Percentiles rank a stretch among this genome's conserved stretches.
phyloP scores from a whole-genome alignment of 2,888 invertebrate species.

The Notocelia uddmanniana region DNA sequence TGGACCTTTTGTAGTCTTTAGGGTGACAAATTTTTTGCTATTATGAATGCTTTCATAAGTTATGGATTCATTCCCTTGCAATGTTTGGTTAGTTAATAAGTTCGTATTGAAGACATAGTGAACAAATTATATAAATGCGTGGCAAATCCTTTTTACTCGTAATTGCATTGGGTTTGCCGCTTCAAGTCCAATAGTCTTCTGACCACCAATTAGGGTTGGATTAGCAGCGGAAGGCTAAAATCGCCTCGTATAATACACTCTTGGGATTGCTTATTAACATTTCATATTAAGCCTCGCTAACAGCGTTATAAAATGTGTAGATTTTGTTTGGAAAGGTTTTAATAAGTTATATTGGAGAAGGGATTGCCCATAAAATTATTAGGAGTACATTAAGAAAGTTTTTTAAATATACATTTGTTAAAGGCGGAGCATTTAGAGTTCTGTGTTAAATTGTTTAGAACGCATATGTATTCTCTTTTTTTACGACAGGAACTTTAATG shows the following conservation, averaged over 20 bases:
- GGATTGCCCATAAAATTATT: too few species aligned
- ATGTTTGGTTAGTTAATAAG: not conserved
- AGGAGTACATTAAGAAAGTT: not conserved
- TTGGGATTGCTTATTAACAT: conserved; percentile 71
- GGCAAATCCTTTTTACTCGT: conserved; percentile 68
- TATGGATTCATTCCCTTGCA: not conserved
- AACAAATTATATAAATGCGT: conserved; percentile 54
- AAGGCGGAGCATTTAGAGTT: not conserved
- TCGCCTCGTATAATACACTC: conserved; percentile 64
- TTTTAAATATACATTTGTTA: not conserved
- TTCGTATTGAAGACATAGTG: not conserved
- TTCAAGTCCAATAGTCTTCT: conserved; percentile 83
- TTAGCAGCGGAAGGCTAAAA: conserved; percentile 66
- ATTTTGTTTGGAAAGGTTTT: not conserved
- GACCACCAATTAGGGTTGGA: conserved; percentile 80
- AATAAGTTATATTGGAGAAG: not conserved
- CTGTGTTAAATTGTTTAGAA: not conserved
- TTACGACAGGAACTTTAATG: not conserved
- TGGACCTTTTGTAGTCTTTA: conserved; percentile 52
- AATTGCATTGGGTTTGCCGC: conserved; percentile 78
- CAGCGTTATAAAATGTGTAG: conserved; percentile 11
- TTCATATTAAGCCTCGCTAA: conserved; percentile 48
- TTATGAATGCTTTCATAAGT: conserved; percentile 24
- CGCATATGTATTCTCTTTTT: not conserved
- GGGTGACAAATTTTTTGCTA: conserved; percentile 33